These are phyloP conservation scores for Peromyscus maniculatus DNA, from an alignment of 2,113 vertebrate species.

Conservation along the genomic window DNA sequence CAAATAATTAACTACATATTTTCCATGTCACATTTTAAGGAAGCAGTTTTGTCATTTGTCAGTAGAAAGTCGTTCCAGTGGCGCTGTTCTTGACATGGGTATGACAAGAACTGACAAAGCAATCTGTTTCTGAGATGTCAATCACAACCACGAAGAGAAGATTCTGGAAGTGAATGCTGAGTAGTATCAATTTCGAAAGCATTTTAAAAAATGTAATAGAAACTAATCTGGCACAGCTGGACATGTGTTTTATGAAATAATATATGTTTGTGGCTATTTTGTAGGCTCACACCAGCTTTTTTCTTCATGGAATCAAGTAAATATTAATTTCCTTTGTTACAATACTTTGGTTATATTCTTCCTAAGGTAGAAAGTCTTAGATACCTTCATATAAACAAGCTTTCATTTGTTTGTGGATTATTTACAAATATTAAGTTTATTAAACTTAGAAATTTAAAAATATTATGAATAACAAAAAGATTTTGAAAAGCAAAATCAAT, in stretches of 20 bases:
- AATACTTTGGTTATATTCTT: background rate
- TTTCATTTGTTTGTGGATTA: background rate
- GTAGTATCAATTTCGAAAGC: background rate
- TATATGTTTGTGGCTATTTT: background rate
- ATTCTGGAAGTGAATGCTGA: constrained; percentile 5
- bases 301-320: background rate
- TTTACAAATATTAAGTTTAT: background rate
- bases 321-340: background rate
- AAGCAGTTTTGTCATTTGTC: constrained; percentile 51
- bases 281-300: background rate
- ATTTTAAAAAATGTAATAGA: background rate
- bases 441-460: background rate
- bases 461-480: background rate
- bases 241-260: background rate
- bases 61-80: background rate
- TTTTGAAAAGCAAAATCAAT: background rate
- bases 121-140: background rate
- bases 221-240: background rate
- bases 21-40: background rate
- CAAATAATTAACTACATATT: constrained; percentile 37
- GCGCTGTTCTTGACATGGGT: background rate
- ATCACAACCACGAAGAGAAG: background rate
- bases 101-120: constrained; percentile 52
- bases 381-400: background rate
- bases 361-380: background rate